These are phyloP conservation scores for Erpetoichthys calabaricus DNA, from an alignment of 2,797 vertebrate species.

Conservation along the genomic window DNA sequence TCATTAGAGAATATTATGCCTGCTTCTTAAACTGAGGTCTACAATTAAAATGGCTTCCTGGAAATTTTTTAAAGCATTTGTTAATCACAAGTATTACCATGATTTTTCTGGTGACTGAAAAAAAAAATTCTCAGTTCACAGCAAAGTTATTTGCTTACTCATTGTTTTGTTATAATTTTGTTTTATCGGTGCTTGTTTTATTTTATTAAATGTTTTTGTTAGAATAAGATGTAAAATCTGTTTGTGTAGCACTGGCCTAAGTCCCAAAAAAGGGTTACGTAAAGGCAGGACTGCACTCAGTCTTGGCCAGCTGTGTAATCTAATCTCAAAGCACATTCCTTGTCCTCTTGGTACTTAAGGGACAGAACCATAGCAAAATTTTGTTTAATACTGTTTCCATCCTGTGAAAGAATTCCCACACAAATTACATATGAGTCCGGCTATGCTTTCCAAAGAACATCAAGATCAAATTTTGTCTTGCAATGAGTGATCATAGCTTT, in stretches of 20 bases:
- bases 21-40: too few relatives aligned
- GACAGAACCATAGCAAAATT: not conserved
- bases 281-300: not conserved
- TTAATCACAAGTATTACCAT: too few relatives aligned
- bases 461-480: too few relatives aligned
- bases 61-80: too few relatives aligned
- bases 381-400: not conserved
- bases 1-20: too few relatives aligned
- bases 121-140: not conserved
- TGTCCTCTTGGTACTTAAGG: not conserved
- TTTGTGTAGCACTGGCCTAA: not conserved
- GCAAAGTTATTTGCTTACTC: not conserved
- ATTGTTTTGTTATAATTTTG: not conserved
- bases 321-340: not conserved
- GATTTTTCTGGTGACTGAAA: too few relatives aligned
- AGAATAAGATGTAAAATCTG: not conserved
- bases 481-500: too few relatives aligned
- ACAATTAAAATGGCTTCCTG: too few relatives aligned
- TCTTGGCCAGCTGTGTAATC: constrained; percentile 1
- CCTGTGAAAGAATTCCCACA: constrained; percentile 5
- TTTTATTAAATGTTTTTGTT: not conserved
- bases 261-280: not conserved
- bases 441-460: not conserved
- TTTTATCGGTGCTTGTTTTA: too few relatives aligned
- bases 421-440: not conserved